These are phyloP conservation scores for Cheilinus undulatus DNA, from an alignment of 2,113 vertebrate genomes.

Conservation along the genomic window DNA sequence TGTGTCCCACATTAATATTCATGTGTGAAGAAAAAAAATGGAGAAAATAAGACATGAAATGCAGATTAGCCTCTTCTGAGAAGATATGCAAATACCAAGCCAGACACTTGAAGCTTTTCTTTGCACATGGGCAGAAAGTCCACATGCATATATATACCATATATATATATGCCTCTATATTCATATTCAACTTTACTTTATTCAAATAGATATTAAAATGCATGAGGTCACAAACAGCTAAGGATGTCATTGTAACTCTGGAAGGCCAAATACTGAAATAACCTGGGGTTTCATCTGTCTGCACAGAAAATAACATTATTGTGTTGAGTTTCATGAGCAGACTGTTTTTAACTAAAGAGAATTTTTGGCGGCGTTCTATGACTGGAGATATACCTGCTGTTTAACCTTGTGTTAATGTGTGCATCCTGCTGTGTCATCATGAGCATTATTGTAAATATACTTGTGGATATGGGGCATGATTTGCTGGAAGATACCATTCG, in stretches of 20 bases:
- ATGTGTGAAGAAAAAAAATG: conserved; percentile 56
- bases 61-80: conserved; percentile 69
- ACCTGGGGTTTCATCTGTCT: not conserved
- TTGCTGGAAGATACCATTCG: too few species aligned
- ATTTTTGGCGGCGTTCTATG: conserved; percentile 5
- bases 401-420: too few species aligned
- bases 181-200: conserved; percentile 21
- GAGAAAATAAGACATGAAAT: conserved; percentile 69
- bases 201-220: conserved; percentile 55
- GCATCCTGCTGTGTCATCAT: too few species aligned
- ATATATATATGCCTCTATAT: conserved; percentile 13
- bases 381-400: too few species aligned
- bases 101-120: conserved; percentile 56
- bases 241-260: conserved; percentile 30
- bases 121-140: conserved; percentile 39
- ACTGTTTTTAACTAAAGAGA: conserved; percentile 17
- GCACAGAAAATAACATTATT: conserved; percentile 13
- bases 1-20: conserved; percentile 74
- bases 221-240: conserved; percentile 37
- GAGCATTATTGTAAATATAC: too few species aligned
- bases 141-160: conserved; percentile 22
- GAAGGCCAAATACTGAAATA: conserved; percentile 48
- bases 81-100: conserved; percentile 68
- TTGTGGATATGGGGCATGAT: too few species aligned
- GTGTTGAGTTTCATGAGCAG: conserved; percentile 14